phyloP scores from a whole-genome alignment of 53 echinoderm and acorn worm genomes.

The Crossaster papposus region DNA sequence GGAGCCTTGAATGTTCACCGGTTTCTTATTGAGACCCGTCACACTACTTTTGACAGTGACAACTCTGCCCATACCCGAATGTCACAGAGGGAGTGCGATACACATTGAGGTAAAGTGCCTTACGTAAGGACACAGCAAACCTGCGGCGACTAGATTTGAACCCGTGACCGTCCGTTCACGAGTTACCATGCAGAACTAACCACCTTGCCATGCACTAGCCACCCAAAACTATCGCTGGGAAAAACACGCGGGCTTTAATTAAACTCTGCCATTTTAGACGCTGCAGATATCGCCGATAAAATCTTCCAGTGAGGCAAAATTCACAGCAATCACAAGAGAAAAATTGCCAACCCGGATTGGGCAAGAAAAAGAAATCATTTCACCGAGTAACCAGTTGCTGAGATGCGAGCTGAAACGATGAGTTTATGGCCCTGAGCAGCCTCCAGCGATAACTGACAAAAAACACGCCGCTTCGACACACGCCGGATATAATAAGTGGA shows the following conservation, averaged over 20 bases:
- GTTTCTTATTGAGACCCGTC: too few species aligned
- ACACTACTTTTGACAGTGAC: too few species aligned
- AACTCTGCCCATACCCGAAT: too few species aligned
- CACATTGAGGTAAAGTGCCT: too few species aligned
- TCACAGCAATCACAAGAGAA: not conserved
- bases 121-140: too few species aligned
- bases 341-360: not conserved
- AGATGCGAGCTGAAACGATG: not conserved
- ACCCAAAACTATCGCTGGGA: too few species aligned
- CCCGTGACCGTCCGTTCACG: too few species aligned
- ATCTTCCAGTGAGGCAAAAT: not conserved
- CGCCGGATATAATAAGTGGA: slow-evolving; percentile 36
- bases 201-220: too few species aligned
- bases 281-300: not conserved
- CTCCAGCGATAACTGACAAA: slow-evolving; percentile 16
- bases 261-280: not conserved
- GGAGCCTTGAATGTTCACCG: too few species aligned
- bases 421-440: not conserved
- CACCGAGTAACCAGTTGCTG: not conserved
- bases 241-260: not conserved
- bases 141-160: too few species aligned
- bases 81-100: too few species aligned
- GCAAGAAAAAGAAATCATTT: not conserved
- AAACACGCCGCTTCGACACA: not conserved
- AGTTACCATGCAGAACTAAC: too few species aligned